phyloP scores from a whole-genome alignment of 1,140 invertebrate genomes.

The Magallana angulata region DNA sequence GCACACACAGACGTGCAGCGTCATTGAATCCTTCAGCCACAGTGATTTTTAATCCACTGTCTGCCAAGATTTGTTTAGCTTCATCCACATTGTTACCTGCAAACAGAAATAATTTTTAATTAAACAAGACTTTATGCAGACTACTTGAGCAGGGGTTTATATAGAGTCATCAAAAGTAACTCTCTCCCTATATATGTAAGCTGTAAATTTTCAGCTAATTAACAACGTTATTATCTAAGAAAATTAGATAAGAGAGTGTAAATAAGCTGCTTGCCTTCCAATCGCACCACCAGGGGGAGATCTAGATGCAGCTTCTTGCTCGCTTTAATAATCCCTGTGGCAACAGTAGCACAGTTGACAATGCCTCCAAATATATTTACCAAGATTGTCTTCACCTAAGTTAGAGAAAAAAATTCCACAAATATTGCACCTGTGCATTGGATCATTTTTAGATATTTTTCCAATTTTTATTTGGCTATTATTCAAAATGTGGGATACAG shows the following conservation, averaged over 20 bases:
- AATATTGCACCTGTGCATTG: no score
- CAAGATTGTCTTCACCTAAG: slow-evolving; percentile 92
- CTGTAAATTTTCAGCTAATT: no score
- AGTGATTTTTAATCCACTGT: slow-evolving; percentile 90
- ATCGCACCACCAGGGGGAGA: slow-evolving; percentile 93
- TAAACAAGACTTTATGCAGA: no score
- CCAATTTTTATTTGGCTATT: no score
- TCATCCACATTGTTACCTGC: slow-evolving; percentile 85
- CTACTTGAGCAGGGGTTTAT: no score
- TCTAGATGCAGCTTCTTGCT: slow-evolving; percentile 89
- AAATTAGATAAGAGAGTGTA: no score
- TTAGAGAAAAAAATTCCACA: slow-evolving; percentile 39
- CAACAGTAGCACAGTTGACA: slow-evolving; percentile 98
- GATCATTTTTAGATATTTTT: no score
- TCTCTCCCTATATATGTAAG: no score
- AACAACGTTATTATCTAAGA: no score
- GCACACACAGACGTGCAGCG: slow-evolving; percentile 93
- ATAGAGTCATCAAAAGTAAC: no score
- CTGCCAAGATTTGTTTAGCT: slow-evolving; percentile 86
- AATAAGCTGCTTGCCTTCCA: slow-evolving; percentile 87
- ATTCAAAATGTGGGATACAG: no score
- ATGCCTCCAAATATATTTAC: slow-evolving; percentile 99
- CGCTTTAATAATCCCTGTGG: slow-evolving; percentile 95
- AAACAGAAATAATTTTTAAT: slow-evolving; percentile 28
- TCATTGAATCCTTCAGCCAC: slow-evolving; percentile 91